These are phyloP conservation scores for Dione vanillae DNA, from an alignment of 2,888 invertebrate species.

Conservation along the genomic window DNA sequence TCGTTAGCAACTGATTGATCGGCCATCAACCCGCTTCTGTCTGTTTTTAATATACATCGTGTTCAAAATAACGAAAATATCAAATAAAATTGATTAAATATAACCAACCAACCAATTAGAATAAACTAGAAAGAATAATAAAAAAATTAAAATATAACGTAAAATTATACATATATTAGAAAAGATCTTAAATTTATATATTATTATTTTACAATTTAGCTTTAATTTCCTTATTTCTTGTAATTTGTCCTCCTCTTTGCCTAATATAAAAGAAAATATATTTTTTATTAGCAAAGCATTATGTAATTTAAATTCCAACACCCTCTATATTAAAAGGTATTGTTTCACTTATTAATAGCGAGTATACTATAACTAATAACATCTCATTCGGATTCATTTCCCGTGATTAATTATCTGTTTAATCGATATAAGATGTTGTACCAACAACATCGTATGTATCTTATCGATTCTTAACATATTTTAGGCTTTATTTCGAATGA, in stretches of 20 bases:
- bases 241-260: too few relatives aligned
- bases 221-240: too few relatives aligned
- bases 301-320: conserved; percentile 33
- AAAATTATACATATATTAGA: too few relatives aligned
- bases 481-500: conserved; percentile 43
- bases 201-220: too few relatives aligned
- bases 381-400: conserved; percentile 84
- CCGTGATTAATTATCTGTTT: conserved; percentile 85
- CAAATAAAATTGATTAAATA: background rate
- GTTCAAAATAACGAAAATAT: conserved; percentile 44
- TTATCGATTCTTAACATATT: conserved; percentile 48
- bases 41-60: conserved; percentile 61
- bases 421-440: conserved; percentile 84
- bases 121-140: too few relatives aligned
- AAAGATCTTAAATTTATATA: too few relatives aligned
- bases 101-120: too few relatives aligned
- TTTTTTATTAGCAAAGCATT: background rate
- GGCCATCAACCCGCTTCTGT: conserved; percentile 67
- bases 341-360: conserved; percentile 84
- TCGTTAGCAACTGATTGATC: conserved; percentile 83
- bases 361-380: conserved; percentile 84
- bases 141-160: too few relatives aligned
- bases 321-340: conserved; percentile 52
- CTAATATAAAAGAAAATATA: too few relatives aligned
- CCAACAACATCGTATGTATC: conserved; percentile 78